A percentile compares a stretch with the other conserved stretches of the same genome.
Evolutionary conservation across 2,113 vertebrate genomes (phyloP).

Genomic region (Damaliscus lunatus): DNA sequence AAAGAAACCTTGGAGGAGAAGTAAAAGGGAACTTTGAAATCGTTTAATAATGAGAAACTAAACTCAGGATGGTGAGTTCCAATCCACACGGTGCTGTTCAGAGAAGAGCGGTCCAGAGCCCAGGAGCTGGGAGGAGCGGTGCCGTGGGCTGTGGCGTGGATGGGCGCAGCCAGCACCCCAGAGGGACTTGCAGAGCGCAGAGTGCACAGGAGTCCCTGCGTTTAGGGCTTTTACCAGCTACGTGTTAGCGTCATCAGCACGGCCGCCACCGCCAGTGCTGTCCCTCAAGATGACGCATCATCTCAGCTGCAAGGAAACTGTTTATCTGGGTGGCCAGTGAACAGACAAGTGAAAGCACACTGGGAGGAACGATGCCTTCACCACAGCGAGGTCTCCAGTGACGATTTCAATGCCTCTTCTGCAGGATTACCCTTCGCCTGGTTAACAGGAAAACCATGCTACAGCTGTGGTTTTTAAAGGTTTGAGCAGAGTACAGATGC

Average conservation of each 20-base stretch:
- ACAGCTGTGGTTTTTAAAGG: not conserved
- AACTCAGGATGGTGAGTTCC: too few species aligned
- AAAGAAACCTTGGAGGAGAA: not conserved
- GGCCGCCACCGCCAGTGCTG: rapidly evolving
- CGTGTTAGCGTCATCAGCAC: rapidly evolving
- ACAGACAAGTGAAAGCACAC: not conserved
- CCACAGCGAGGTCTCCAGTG: slow-evolving; percentile 53
- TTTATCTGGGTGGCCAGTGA: not conserved
- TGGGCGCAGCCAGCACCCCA: rapidly evolving
- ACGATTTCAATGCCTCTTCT: slow-evolving; percentile 52
- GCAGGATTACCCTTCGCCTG: slow-evolving; percentile 43
- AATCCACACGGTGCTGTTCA: not conserved
- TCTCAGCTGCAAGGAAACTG: not conserved
- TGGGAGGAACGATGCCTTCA: not conserved
- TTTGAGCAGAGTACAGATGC: not conserved
- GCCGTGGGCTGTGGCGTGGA: not conserved
- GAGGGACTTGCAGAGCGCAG: rapidly evolving
- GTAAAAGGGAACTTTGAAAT: not conserved
- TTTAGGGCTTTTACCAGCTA: not conserved
- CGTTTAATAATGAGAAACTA: not conserved
- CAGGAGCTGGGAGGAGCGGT: rapidly evolving
- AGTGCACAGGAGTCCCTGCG: rapidly evolving
- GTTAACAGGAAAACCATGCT: slow-evolving; percentile 35
- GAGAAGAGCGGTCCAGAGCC: rapidly evolving
- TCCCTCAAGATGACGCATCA: not conserved